phyloP scores from a whole-genome alignment of 2,888 invertebrate genomes.

The Sinelater perroti region DNA sequence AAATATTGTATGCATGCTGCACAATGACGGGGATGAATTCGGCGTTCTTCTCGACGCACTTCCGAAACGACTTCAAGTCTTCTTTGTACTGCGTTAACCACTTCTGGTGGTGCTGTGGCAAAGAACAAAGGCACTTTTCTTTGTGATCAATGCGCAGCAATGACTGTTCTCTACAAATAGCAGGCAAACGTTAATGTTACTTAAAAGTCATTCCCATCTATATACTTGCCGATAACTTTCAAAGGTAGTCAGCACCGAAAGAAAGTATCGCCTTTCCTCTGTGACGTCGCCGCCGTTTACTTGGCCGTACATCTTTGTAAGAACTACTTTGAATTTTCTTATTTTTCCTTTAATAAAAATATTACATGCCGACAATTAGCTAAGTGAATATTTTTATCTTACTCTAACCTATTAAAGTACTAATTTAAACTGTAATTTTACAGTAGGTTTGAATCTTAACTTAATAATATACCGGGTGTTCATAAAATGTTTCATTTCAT shows the following conservation, averaged over 20 bases:
- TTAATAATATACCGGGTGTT: too few relatives aligned
- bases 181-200: too few relatives aligned
- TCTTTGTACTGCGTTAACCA: constrained; percentile 78
- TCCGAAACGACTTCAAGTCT: constrained; percentile 77
- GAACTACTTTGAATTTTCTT: too few relatives aligned
- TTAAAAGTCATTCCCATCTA: too few relatives aligned
- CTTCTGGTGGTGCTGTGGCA: constrained; percentile 79
- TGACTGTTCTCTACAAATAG: constrained; percentile 78
- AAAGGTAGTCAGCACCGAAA: constrained; percentile 87
- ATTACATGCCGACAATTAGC: too few relatives aligned
- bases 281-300: constrained; percentile 72
- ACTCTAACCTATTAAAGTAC: too few relatives aligned
- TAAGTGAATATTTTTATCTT: too few relatives aligned
- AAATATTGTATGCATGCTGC: constrained; percentile 82
- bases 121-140: constrained; percentile 75
- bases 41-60: constrained; percentile 80
- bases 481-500: too few relatives aligned
- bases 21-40: constrained; percentile 75
- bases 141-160: constrained; percentile 78
- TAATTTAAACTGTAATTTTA: too few relatives aligned
- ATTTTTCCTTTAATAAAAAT: too few relatives aligned
- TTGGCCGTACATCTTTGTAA: constrained; percentile 50
- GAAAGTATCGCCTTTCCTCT: constrained; percentile 86
- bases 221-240: constrained; percentile 82
- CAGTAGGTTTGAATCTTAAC: too few relatives aligned